These are phyloP conservation scores for Euura lappo DNA, from an alignment of 1,140 invertebrate species.

Conservation along the genomic window DNA sequence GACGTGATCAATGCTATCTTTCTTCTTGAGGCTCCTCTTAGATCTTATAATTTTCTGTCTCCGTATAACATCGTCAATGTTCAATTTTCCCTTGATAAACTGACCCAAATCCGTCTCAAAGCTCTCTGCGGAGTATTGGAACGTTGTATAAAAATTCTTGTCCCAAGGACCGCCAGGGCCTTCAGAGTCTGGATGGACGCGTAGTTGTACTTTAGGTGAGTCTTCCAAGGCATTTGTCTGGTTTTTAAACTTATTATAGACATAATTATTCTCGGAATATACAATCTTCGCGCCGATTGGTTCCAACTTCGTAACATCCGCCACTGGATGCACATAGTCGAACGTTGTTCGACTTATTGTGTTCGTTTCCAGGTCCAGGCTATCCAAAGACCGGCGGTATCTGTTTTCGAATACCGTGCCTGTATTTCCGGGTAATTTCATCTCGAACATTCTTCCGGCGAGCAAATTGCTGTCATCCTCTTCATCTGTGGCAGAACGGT, in stretches of 20 bases:
- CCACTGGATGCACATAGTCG: neutral
- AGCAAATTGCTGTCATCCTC: constrained; percentile 48
- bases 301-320: neutral
- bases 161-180: neutral
- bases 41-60: constrained; percentile 44
- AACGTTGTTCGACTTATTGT: neutral
- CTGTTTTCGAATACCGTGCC: neutral
- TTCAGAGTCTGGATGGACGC: neutral
- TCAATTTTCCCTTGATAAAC: constrained; percentile 41
- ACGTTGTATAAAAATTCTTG: constrained; percentile 15
- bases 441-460: constrained; percentile 30
- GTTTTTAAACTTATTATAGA: constrained; percentile 9
- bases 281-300: constrained; percentile 4
- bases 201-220: neutral
- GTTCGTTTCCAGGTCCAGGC: constrained; percentile 1
- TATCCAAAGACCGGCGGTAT: neutral
- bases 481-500: constrained; percentile 40
- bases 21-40: constrained; percentile 46
- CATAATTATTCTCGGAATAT: constrained; percentile 1
- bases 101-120: constrained; percentile 49
- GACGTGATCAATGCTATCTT: constrained; percentile 61
- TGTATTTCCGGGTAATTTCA: neutral
- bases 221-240: neutral
- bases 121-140: constrained; percentile 34
- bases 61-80: constrained; percentile 47